These are phyloP conservation scores for Helicolenus hilgendorfi DNA, from an alignment of 2,797 vertebrate species.

Conservation along the genomic window DNA sequence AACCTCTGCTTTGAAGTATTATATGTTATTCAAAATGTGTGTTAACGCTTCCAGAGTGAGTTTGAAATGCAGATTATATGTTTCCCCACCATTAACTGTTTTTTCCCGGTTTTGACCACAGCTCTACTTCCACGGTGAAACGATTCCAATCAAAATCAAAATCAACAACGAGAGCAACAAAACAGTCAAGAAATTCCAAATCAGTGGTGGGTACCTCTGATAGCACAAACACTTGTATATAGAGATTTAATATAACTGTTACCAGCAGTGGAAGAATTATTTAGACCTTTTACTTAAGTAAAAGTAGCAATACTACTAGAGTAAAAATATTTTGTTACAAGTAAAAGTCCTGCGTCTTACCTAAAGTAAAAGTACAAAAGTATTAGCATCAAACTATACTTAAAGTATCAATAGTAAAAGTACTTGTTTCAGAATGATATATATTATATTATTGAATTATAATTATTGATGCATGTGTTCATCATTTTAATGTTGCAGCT, in stretches of 20 bases:
- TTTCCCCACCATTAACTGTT: background rate
- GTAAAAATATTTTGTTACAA: too few relatives aligned
- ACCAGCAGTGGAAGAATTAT: too few relatives aligned
- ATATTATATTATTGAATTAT: too few relatives aligned
- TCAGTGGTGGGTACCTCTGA: slow-evolving; percentile 86
- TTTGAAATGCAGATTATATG: background rate
- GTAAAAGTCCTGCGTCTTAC: too few relatives aligned
- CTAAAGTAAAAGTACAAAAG: too few relatives aligned
- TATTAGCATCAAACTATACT: too few relatives aligned
- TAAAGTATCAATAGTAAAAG: too few relatives aligned
- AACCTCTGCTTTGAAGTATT: background rate
- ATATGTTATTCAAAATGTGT: background rate
- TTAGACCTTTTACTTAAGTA: too few relatives aligned
- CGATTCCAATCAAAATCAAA: slow-evolving; percentile 91
- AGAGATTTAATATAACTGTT: background rate
- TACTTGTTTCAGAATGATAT: too few relatives aligned
- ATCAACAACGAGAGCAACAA: slow-evolving; percentile 95
- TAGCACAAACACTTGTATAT: background rate
- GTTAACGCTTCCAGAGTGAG: background rate
- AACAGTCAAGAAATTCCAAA: slow-evolving; percentile 94
- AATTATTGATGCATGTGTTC: too few relatives aligned
- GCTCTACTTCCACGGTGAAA: slow-evolving; percentile 94
- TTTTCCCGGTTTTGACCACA: slow-evolving; percentile 66
- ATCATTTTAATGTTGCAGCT: too few relatives aligned
- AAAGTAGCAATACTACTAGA: too few relatives aligned